Evolutionary conservation across 2,797 vertebrate species (phyloP).

Genomic region (Acanthurus leucopareius): DNA sequence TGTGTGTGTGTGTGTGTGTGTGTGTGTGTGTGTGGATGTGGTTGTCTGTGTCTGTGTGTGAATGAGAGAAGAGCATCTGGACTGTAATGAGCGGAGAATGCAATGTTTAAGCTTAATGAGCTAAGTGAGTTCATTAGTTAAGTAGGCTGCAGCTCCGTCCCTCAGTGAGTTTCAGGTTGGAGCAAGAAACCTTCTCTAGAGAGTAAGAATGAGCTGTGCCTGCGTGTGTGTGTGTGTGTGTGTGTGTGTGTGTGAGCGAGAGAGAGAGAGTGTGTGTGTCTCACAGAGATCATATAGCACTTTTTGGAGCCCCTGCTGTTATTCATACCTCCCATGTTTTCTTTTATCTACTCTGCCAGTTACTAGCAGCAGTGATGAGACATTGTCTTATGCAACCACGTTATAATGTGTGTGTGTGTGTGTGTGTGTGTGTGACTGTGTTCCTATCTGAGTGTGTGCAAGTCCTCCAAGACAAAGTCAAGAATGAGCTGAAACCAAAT

Average conservation of each 20-base stretch:
- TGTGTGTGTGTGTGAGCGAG: neutral
- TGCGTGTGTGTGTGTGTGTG: neutral
- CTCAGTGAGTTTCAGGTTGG: slow-evolving; percentile 37
- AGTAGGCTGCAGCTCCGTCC: slow-evolving; percentile 47
- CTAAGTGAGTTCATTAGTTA: slow-evolving; percentile 58
- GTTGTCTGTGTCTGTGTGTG: neutral
- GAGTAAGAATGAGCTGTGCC: neutral
- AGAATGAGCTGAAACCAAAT: neutral
- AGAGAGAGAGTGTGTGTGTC: neutral
- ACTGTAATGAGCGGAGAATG: slow-evolving; percentile 27
- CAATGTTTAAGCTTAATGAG: slow-evolving; percentile 60
- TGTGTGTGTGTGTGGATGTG: neutral
- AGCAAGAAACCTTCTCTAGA: slow-evolving; percentile 13
- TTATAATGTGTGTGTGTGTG: neutral
- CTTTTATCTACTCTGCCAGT: slow-evolving; percentile 9
- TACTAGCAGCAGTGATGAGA: slow-evolving; percentile 20
- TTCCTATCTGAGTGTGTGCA: neutral
- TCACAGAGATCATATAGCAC: neutral
- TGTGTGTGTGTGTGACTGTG: neutral
- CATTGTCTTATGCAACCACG: neutral
- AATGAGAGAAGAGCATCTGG: slow-evolving; percentile 58
- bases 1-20: neutral
- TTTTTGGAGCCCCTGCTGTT: neutral
- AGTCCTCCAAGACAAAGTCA: neutral
- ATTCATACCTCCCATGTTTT: slow-evolving; percentile 7